These are phyloP conservation scores for Sphyrna mokarran DNA, from an alignment of 2,113 vertebrate genomes.

Conservation along the genomic window DNA sequence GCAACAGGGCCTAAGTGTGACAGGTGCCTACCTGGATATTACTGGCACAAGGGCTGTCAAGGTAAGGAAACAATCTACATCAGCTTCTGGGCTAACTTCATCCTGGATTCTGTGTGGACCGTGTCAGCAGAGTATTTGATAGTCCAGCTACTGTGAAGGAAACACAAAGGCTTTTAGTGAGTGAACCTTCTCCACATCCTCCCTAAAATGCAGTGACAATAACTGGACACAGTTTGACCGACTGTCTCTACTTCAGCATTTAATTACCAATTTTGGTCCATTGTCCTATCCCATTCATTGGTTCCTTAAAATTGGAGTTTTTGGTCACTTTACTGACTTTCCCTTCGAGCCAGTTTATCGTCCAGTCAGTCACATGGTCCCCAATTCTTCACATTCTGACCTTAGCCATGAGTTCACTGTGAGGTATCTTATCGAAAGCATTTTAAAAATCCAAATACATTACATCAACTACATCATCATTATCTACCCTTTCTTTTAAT, in stretches of 20 bases:
- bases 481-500: not conserved
- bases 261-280: not conserved
- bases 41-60: slow-evolving; percentile 96
- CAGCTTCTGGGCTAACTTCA: not conserved
- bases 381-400: no score
- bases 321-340: no score
- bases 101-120: not conserved
- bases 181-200: not conserved
- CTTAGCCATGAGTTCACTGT: no score
- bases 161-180: not conserved
- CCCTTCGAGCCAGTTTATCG: no score
- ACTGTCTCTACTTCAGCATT: not conserved
- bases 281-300: not conserved
- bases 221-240: no score
- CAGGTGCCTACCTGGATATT: slow-evolving; percentile 92
- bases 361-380: no score
- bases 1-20: slow-evolving; percentile 90
- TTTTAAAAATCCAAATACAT: not conserved
- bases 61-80: slow-evolving; percentile 64
- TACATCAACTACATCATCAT: not conserved
- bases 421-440: not conserved
- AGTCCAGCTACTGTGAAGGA: not conserved
- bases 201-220: not conserved
- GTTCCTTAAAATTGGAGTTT: no score
- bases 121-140: not conserved